These are phyloP conservation scores for Apostichopus japonicus DNA, from an alignment of 35 echinoderm and acorn worm species.

Conservation along the genomic window DNA sequence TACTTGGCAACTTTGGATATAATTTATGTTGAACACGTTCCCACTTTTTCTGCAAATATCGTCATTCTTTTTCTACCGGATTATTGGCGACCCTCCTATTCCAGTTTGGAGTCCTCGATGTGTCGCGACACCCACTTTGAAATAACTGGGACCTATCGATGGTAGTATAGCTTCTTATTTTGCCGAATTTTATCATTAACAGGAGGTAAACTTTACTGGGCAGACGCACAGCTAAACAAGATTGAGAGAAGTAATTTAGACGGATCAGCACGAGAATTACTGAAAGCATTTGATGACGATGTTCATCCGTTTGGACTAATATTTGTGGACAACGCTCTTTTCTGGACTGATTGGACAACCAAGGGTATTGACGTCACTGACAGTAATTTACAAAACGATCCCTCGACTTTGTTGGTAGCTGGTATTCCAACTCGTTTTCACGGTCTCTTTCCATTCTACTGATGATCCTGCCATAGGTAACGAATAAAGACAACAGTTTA, in stretches of 20 bases:
- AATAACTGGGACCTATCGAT: no score
- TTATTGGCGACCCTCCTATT: no score
- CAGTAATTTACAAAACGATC: background rate
- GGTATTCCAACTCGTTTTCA: conserved; percentile 10
- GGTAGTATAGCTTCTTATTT: no score
- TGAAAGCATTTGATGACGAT: background rate
- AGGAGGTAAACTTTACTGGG: conserved; percentile 59
- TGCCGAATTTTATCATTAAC: background rate
- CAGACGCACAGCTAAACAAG: conserved; percentile 24
- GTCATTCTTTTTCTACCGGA: no score
- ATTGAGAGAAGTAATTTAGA: conserved; percentile 48
- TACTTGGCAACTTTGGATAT: no score
- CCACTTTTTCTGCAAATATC: no score
- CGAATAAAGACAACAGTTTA: background rate
- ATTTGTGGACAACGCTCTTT: background rate
- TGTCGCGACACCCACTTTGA: no score
- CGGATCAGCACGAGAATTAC: background rate
- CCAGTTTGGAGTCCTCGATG: no score
- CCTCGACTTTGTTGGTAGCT: background rate
- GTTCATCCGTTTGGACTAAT: conserved; percentile 53
- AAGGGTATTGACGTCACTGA: background rate
- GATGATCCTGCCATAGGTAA: conserved; percentile 9
- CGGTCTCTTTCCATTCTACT: conserved; percentile 3
- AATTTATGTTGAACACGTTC: no score
- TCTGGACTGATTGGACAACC: conserved; percentile 37